Base-by-base conservation (phyloP, 2,797 vertebrate genomes). In the Halcyon badia region DNA sequence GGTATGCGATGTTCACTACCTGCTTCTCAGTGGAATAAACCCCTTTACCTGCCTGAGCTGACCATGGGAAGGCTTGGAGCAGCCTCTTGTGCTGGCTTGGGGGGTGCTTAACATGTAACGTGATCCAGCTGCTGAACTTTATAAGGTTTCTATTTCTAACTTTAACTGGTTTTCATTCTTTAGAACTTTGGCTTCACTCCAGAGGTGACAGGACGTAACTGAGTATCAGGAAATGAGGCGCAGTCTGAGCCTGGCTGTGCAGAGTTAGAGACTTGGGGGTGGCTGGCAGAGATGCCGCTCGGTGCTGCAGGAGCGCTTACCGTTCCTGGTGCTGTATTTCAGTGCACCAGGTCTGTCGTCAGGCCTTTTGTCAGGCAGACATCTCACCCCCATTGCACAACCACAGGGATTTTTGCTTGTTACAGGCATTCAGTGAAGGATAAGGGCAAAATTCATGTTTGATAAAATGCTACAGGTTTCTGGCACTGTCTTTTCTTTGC, bases 21-120 rank as follows among this genome's bases (percentile, higher is more conserved):
- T 97, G 96, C 93, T 97, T 76, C 91, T 96, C 94, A 93, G 97
- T 60, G 52, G 89, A 83, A 79, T 71, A 92, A 84, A 96, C 96
- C 49, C 69, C 41, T 95, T 95, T 89, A 79, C 79, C 91, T 83
- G 89, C 76, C 70, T 66, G 93, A 25, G 84, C 96, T 92, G 96
- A 88, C 95, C 70, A 44, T 41, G 82, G 90, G 85, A 89, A 96
- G 88, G 85, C 80, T 83, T 41, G 83, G 94, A 94, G 64, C 87
- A 91, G 88, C 68, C 73, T 90, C 78, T 79, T 84, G 35, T 58
- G 48, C 92, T 81, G 80, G 89, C 77, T 56, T 77, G 70, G 51
- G 48, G 71, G 19, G 73, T 94, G 68, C 73, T 97, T 97, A 86
- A 94, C 62, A 26, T 6, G 72, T 92, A 96, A 97, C 6, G 20